phyloP scores from a whole-genome alignment of 2,888 invertebrate species.

The Stenodera caucasica region DNA sequence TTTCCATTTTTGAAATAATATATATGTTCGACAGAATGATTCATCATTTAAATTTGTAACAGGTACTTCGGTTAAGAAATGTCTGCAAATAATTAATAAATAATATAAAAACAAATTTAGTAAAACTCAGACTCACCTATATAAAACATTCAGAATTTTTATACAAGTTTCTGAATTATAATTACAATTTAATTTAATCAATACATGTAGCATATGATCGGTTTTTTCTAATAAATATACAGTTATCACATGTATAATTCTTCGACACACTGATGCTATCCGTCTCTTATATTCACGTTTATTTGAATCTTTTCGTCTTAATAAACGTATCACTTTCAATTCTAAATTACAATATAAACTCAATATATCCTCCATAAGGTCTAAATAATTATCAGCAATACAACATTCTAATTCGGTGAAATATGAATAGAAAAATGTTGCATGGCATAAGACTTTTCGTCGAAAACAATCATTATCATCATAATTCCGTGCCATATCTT shows the following conservation, averaged over 20 bases:
- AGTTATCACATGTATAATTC: conserved; percentile 34
- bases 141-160: conserved; percentile 38
- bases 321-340: conserved; percentile 31
- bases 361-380: conserved; percentile 42
- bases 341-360: conserved; percentile 38
- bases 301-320: conserved; percentile 30
- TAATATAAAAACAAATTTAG: conserved; percentile 8
- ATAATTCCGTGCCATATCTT: conserved; percentile 32
- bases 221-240: conserved; percentile 36
- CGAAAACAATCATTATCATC: conserved; percentile 34
- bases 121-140: conserved; percentile 35
- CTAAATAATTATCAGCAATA: conserved; percentile 37
- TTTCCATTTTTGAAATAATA: conserved; percentile 44
- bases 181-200: conserved; percentile 38
- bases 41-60: conserved; percentile 35
- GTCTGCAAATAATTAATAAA: conserved; percentile 31
- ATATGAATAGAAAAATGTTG: conserved; percentile 37
- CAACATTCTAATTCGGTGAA: conserved; percentile 33
- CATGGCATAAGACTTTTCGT: conserved; percentile 33
- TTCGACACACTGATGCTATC: conserved; percentile 24
- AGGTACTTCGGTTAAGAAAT: conserved; percentile 35
- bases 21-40: conserved; percentile 42
- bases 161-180: conserved; percentile 30
- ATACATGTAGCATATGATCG: conserved; percentile 40
- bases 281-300: conserved; percentile 25